Evolutionary conservation across 2,797 vertebrate species (phyloP).

Genomic region (Lagorchestes hirsutus): DNA sequence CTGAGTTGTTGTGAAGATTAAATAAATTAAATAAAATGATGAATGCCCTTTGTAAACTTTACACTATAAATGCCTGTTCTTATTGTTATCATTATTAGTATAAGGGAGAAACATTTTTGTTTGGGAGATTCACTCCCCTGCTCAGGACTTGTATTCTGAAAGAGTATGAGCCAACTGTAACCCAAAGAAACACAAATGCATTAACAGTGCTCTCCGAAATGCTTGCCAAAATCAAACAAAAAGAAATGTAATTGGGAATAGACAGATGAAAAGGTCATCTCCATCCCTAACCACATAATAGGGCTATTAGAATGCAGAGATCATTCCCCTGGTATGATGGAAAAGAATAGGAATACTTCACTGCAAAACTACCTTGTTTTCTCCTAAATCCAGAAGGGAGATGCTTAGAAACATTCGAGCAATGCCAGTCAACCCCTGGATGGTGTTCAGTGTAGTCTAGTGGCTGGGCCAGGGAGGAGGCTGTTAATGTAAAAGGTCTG

Average conservation of each 20-base stretch:
- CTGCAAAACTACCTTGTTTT: neutral
- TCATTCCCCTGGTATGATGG: neutral
- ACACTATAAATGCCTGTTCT: neutral
- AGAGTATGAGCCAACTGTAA: neutral
- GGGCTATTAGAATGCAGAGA: slow-evolving; percentile 53
- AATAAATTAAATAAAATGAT: neutral
- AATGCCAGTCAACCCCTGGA: neutral
- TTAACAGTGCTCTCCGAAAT: neutral
- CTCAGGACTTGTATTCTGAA: neutral
- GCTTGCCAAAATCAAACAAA: slow-evolving; percentile 42
- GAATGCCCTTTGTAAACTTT: neutral
- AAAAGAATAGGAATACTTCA: slow-evolving; percentile 26
- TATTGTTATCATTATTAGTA: neutral
- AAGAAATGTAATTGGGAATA: slow-evolving; percentile 30
- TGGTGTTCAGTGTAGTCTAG: neutral
- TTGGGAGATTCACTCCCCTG: neutral
- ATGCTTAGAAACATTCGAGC: neutral
- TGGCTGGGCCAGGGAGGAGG: neutral
- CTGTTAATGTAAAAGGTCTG: slow-evolving; percentile 2
- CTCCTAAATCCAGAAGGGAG: slow-evolving; percentile 30
- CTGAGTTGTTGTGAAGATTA: neutral
- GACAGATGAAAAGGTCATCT: slow-evolving; percentile 57
- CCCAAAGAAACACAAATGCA: neutral
- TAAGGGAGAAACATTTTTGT: neutral
- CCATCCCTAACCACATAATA: slow-evolving; percentile 36